Conservation (phyloP, 2,113 vertebrate species). For the Scophthalmus maximus region DNA sequence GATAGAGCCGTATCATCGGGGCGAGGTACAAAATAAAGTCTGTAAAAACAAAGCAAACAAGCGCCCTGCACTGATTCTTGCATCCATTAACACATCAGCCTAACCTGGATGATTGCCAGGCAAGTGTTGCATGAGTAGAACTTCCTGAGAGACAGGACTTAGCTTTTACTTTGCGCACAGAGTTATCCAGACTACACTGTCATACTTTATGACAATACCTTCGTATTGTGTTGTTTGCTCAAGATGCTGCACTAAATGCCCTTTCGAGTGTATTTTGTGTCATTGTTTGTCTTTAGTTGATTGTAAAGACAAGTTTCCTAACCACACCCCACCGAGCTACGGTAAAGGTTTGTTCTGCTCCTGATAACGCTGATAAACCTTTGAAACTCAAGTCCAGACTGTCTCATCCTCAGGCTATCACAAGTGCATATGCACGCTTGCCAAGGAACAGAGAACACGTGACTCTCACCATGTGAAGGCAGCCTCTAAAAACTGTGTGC, state of each 20-base stretch:
- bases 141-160: background rate
- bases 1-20: background rate
- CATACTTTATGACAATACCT: slow-evolving; percentile 3
- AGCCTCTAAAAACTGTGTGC: background rate
- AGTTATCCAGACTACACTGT: background rate
- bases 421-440: background rate
- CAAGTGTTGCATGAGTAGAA: slow-evolving; percentile 20
- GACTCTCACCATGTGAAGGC: slow-evolving; percentile 5
- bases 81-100: background rate
- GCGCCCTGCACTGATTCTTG: background rate
- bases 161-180: background rate
- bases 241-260: background rate
- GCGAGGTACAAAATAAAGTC: background rate
- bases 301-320: background rate
- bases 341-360: background rate
- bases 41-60: slow-evolving; percentile 2
- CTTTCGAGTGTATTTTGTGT: background rate
- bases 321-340: slow-evolving; percentile 19
- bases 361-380: slow-evolving; percentile 75
- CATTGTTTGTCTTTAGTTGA: background rate
- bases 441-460: background rate
- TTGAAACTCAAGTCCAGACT: slow-evolving; percentile 61
- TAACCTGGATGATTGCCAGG: background rate
- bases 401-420: slow-evolving; percentile 22
- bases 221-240: background rate